Evolutionary conservation across 2,113 vertebrate genomes (phyloP).

Genomic region (Thinocorus orbignyianus): DNA sequence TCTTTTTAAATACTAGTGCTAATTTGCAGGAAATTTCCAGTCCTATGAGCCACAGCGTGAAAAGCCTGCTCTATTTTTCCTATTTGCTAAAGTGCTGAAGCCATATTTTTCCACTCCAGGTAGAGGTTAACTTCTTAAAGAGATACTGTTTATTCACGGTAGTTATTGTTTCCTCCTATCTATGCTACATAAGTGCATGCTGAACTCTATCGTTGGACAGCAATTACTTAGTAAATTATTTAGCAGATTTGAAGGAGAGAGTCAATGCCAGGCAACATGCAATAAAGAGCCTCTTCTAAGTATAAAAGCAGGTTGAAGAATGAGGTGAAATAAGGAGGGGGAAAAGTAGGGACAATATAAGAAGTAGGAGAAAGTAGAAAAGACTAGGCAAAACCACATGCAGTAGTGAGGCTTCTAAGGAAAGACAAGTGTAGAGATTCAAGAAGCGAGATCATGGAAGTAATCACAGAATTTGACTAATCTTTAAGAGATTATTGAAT

Average conservation of each 20-base stretch:
- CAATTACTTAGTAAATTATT: neutral
- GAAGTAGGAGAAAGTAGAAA: neutral
- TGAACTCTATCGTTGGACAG: neutral
- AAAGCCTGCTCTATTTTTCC: conserved; percentile 31
- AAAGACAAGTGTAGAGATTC: neutral
- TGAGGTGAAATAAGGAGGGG: neutral
- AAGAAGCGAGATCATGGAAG: neutral
- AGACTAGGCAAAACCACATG: neutral
- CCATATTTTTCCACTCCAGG: conserved; percentile 37
- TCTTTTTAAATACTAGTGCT: neutral
- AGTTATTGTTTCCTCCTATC: neutral
- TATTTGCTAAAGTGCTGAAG: neutral
- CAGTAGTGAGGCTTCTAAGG: neutral
- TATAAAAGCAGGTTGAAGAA: neutral
- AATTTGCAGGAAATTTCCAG: conserved; percentile 45
- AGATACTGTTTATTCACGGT: neutral
- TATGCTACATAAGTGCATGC: neutral
- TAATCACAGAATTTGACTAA: neutral
- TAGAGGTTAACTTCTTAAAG: conserved; percentile 39
- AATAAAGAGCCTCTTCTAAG: neutral
- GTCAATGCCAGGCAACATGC: neutral
- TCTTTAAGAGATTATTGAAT: neutral
- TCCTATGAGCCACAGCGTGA: neutral
- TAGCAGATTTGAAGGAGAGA: neutral
- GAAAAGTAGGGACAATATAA: neutral